A percentile compares a stretch with the other conserved stretches of the same genome.
Conservation (phyloP, 2,113 vertebrate species). For the Ameiurus melas region DNA sequence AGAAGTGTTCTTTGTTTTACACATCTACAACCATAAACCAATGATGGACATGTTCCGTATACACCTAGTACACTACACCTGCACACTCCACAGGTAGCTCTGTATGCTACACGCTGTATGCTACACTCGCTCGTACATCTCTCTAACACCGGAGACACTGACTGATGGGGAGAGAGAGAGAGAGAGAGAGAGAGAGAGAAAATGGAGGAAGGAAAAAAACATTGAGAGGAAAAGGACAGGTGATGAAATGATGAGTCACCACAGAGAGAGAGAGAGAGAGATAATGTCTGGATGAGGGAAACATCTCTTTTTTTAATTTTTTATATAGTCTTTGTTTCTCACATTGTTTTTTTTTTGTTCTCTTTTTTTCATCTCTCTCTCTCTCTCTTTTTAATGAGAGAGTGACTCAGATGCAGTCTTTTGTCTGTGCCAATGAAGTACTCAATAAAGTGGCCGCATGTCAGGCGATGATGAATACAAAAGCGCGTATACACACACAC, state of each 20-base stretch:
- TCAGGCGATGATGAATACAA: background rate
- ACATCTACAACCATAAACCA: background rate
- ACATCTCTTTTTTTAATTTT: background rate
- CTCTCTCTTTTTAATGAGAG: constrained; percentile 22
- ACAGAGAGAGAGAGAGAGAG: background rate
- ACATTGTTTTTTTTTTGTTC: background rate
- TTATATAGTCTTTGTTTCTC: background rate
- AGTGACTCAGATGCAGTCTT: constrained; percentile 21
- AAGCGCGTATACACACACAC: background rate
- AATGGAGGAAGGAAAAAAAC: background rate
- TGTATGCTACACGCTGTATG: background rate
- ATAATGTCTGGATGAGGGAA: background rate
- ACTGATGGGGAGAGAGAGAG: background rate
- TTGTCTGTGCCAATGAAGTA: constrained; percentile 12
- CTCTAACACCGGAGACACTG: background rate
- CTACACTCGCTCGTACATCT: background rate
- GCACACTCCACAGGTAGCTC: background rate
- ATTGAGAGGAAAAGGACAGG: background rate
- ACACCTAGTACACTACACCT: background rate
- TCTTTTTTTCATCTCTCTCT: background rate
- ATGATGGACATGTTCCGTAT: background rate
- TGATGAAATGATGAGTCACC: constrained; percentile 31
- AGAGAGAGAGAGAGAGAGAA: background rate
- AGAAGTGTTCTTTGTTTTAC: too few species aligned
- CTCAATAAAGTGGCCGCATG: background rate